phyloP scores from a whole-genome alignment of 2,797 vertebrate species.

The Ceyx erithaca region DNA sequence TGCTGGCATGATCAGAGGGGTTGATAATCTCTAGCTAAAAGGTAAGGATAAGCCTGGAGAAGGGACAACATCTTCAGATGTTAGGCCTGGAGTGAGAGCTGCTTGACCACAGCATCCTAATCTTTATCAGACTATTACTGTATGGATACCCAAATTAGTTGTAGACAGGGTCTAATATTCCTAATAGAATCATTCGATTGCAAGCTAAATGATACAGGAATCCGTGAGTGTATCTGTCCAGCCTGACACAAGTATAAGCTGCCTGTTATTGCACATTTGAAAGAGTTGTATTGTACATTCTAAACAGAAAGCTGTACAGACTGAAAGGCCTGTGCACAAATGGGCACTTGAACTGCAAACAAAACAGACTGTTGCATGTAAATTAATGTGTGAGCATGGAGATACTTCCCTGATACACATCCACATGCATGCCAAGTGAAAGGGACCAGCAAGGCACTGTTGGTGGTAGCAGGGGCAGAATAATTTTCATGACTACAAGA shows the following conservation, averaged over 20 bases:
- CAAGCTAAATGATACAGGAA: neutral
- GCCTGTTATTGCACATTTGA: neutral
- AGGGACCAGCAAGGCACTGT: neutral
- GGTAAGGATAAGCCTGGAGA: neutral
- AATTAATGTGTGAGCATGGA: constrained; percentile 48
- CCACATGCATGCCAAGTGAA: constrained; percentile 7
- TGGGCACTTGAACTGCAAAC: constrained; percentile 1
- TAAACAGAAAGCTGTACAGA: constrained; percentile 14
- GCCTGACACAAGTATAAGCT: neutral
- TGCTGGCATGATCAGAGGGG: neutral
- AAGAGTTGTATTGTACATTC: neutral
- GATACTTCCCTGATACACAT: constrained; percentile 14
- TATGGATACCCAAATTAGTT: neutral
- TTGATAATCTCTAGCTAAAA: neutral
- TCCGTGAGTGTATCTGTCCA: neutral
- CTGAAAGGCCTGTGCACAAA: constrained; percentile 19
- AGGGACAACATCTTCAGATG: neutral
- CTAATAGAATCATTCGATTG: neutral
- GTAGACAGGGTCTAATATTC: neutral
- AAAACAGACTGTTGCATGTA: constrained; percentile 55
- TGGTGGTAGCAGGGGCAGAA: constrained; percentile 27
- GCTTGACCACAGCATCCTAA: neutral
- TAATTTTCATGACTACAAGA: constrained; percentile 32
- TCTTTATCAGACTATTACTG: neutral
- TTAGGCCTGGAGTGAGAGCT: neutral